Percentiles rank a stretch among this genome's conserved stretches.
Evolutionary conservation across 1,140 invertebrate genomes (phyloP).

Genomic region (Panagrolaimus sp.): DNA sequence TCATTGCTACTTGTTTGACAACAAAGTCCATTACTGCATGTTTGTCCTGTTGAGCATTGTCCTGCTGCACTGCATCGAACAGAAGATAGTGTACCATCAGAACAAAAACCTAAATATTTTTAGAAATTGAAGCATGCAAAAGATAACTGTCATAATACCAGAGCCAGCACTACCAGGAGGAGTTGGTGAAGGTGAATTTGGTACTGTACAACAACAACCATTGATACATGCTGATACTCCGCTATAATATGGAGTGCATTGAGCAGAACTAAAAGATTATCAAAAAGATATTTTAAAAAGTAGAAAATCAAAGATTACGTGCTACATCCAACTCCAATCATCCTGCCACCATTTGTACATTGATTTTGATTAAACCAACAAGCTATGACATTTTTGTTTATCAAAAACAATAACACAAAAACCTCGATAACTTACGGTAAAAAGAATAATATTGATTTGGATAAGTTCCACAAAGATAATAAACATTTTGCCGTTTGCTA

Average conservation of each 20-base stretch:
- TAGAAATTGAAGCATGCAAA: background rate
- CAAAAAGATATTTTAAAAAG: too few species aligned
- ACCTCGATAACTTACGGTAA: slow-evolving; percentile 16
- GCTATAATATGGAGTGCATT: slow-evolving; percentile 2
- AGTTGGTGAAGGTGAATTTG: slow-evolving; percentile 5
- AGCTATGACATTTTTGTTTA: slow-evolving; percentile 14
- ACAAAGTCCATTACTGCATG: slow-evolving; percentile 37
- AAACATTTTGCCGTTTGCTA: slow-evolving; percentile 1
- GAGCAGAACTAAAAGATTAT: background rate
- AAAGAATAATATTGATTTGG: slow-evolving; percentile 20
- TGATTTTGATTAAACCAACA: slow-evolving; percentile 12
- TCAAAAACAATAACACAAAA: background rate
- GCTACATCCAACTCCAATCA: background rate
- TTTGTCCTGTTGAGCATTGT: background rate
- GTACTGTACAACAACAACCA: slow-evolving; percentile 5
- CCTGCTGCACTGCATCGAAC: background rate
- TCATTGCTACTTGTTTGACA: slow-evolving; percentile 31
- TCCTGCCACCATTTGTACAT: slow-evolving; percentile 1
- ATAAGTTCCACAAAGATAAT: slow-evolving; percentile 25
- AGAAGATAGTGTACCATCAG: background rate
- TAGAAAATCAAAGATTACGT: slow-evolving; percentile 8
- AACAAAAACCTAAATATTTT: background rate
- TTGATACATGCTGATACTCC: background rate
- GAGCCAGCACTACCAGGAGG: slow-evolving; percentile 22
- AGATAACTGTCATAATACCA: slow-evolving; percentile 18